Conservation (phyloP, 2,113 vertebrate species). For the Sialia sialis region DNA sequence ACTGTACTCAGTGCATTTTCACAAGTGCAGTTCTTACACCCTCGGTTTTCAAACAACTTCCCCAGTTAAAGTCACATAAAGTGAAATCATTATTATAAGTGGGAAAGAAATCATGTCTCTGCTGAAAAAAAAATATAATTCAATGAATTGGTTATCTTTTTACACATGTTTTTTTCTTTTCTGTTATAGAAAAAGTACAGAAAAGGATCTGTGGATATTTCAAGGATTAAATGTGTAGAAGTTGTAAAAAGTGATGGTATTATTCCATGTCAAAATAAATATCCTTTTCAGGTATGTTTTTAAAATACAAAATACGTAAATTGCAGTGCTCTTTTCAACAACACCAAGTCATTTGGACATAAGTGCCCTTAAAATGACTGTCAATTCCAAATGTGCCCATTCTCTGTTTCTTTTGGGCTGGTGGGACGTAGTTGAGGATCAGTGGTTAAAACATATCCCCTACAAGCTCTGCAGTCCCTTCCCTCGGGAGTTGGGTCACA, state of each 20-base stretch:
- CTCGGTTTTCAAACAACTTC: not conserved
- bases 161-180: not conserved
- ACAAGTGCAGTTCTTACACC: not conserved
- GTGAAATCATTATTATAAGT: not conserved
- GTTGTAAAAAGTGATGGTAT: constrained; percentile 84
- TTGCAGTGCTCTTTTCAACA: not conserved
- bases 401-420: not conserved
- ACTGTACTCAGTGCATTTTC: not conserved
- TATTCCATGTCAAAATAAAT: constrained; percentile 94
- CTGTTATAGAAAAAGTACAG: constrained; percentile 82
- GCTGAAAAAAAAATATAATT: not conserved
- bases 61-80: not conserved
- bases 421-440: not conserved
- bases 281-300: constrained; percentile 89
- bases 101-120: not conserved
- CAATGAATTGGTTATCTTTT: not conserved
- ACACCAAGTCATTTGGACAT: not conserved
- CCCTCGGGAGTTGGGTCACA: not conserved
- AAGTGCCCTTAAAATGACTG: not conserved
- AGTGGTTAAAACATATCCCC: not conserved
- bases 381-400: not conserved
- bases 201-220: constrained; percentile 88
- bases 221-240: constrained; percentile 89
- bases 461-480: not conserved
- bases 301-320: not conserved